Conservation (phyloP, 2,888 invertebrate genomes). For the Orthosia gracilis region DNA sequence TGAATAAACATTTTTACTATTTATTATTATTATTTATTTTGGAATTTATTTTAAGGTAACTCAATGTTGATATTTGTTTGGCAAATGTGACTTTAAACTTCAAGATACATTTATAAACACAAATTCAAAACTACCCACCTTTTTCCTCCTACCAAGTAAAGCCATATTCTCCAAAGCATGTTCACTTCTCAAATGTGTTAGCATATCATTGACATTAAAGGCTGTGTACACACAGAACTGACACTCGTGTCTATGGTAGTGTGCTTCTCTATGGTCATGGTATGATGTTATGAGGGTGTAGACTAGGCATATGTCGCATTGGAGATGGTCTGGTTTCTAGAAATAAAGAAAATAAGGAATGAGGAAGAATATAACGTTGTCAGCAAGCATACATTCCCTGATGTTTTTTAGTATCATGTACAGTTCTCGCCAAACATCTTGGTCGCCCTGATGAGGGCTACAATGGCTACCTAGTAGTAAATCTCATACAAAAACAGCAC, state of each 20-base stretch:
- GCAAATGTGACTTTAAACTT: too few relatives aligned
- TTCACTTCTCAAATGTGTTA: constrained; percentile 64
- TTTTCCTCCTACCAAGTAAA: constrained; percentile 43
- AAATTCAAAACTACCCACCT: constrained; percentile 39
- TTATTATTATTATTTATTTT: too few relatives aligned
- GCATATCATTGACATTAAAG: constrained; percentile 58
- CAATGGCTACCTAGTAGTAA: too few relatives aligned
- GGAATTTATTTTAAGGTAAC: too few relatives aligned
- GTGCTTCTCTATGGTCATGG: constrained; percentile 62
- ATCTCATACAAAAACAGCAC: too few relatives aligned
- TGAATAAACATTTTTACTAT: too few relatives aligned
- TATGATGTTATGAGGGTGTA: constrained; percentile 49
- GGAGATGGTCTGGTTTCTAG: constrained; percentile 69
- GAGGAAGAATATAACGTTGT: too few relatives aligned
- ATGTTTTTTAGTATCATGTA: too few relatives aligned
- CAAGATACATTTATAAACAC: not conserved
- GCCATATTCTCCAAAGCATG: constrained; percentile 51
- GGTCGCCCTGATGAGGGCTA: too few relatives aligned
- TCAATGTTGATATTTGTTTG: too few relatives aligned
- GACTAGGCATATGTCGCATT: constrained; percentile 72
- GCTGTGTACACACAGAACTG: constrained; percentile 65
- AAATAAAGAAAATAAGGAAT: constrained; percentile 31
- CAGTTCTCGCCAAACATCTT: too few relatives aligned
- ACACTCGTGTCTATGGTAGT: constrained; percentile 69
- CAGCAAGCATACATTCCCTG: too few relatives aligned